Conservation (phyloP, 2,797 vertebrate genomes). For the Melanotaenia parkinsoni region DNA sequence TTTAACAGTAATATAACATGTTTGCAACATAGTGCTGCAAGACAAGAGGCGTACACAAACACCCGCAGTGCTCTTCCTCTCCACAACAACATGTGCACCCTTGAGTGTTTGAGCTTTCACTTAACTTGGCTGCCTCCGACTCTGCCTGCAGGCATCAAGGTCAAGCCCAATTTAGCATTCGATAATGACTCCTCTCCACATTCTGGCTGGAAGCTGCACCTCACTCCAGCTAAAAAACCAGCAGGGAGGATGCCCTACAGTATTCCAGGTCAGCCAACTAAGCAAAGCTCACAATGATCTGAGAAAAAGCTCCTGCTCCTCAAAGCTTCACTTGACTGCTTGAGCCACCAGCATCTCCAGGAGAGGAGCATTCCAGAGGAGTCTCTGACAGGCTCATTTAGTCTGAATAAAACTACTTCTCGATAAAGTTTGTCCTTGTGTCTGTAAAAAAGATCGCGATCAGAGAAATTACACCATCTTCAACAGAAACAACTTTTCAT, state of each 20-base stretch:
- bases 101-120: constrained; percentile 29
- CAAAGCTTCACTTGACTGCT: constrained; percentile 1
- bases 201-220: constrained; percentile 38
- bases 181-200: constrained; percentile 55
- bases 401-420: constrained; percentile 3
- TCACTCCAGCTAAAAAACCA: constrained; percentile 36
- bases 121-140: constrained; percentile 38
- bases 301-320: constrained; percentile 15
- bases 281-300: constrained; percentile 25
- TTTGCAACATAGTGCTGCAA: constrained; percentile 8
- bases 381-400: constrained; percentile 22
- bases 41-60: constrained; percentile 1
- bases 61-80: constrained; percentile 8
- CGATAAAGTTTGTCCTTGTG: constrained; percentile 10
- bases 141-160: constrained; percentile 55
- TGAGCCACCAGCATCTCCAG: constrained; percentile 1
- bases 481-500: not conserved
- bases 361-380: constrained; percentile 9
- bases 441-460: not conserved
- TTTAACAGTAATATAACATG: constrained; percentile 10
- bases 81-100: constrained; percentile 17
- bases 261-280: constrained; percentile 22
- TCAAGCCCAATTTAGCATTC: constrained; percentile 69
- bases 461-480: not conserved
- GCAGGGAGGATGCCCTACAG: constrained; percentile 15